phyloP scores from a whole-genome alignment of 1,140 invertebrate species.

The Asbolus verrucosus region DNA sequence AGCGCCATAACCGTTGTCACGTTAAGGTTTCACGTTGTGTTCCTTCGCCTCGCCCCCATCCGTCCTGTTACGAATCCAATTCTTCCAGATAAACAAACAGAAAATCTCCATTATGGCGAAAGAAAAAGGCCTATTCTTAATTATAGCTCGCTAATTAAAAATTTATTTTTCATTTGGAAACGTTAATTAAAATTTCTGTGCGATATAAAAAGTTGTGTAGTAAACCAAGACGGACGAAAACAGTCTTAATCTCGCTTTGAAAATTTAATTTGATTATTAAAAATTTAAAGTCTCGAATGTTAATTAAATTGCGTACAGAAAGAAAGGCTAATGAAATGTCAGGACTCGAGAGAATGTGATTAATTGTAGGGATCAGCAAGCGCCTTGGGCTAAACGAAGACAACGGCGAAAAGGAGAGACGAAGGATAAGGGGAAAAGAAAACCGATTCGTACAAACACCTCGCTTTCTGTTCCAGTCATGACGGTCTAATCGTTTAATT shows the following conservation, averaged over 20 bases:
- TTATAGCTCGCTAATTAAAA: slow-evolving; percentile 49
- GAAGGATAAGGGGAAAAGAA: slow-evolving; percentile 31
- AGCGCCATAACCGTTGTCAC: background rate
- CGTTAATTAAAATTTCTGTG: slow-evolving; percentile 52
- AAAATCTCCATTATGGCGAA: slow-evolving; percentile 38
- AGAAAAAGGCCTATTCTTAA: slow-evolving; percentile 41
- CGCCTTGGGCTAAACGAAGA: slow-evolving; percentile 36
- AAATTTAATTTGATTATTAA: slow-evolving; percentile 64
- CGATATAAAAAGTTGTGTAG: slow-evolving; percentile 48
- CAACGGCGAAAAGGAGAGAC: slow-evolving; percentile 9
- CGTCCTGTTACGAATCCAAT: background rate
- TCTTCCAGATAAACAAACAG: slow-evolving; percentile 26
- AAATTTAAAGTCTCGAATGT: slow-evolving; percentile 63
- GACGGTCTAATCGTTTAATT: slow-evolving; percentile 24
- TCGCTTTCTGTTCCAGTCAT: slow-evolving; percentile 33
- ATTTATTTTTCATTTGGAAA: slow-evolving; percentile 52
- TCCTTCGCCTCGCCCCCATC: background rate
- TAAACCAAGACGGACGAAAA: slow-evolving; percentile 55
- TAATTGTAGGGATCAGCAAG: slow-evolving; percentile 58
- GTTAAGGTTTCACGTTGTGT: background rate
- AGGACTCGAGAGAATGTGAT: slow-evolving; percentile 63
- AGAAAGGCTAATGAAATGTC: slow-evolving; percentile 64
- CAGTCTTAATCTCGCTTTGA: slow-evolving; percentile 60
- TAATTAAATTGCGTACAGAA: slow-evolving; percentile 63
- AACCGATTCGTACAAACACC: slow-evolving; percentile 37